Conservation (phyloP, 2,888 invertebrate genomes). For the Trichopoda pennipes region DNA sequence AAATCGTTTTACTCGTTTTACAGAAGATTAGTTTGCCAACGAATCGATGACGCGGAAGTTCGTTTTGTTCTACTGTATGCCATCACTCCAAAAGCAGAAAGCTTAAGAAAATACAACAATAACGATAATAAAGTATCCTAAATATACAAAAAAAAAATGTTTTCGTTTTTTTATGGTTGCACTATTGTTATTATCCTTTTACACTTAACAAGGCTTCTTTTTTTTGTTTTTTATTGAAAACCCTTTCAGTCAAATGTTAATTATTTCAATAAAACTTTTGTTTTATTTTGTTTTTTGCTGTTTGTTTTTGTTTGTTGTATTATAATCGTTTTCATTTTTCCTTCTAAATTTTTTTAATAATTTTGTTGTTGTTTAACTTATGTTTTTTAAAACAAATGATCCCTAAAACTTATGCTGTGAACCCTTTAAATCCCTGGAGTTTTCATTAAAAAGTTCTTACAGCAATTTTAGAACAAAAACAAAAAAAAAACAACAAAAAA, state of each 20-base stretch:
- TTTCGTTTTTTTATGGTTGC: background rate
- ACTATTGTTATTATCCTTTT: background rate
- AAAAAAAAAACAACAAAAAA: background rate
- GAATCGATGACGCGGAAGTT: too few relatives aligned
- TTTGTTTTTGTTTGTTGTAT: background rate
- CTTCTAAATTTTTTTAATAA: background rate
- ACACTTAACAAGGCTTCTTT: background rate
- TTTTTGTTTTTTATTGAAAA: background rate
- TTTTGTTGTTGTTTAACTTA: conserved; percentile 21
- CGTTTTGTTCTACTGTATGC: too few relatives aligned
- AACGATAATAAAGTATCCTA: background rate
- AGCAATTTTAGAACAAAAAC: conserved; percentile 5
- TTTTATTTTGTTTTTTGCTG: too few relatives aligned
- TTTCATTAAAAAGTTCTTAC: conserved; percentile 14
- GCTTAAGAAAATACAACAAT: background rate
- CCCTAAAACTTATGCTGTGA: conserved; percentile 25
- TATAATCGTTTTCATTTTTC: background rate
- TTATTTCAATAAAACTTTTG: background rate
- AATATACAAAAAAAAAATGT: background rate
- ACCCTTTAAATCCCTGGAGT: conserved; percentile 39
- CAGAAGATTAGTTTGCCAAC: too few relatives aligned
- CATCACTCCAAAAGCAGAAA: too few relatives aligned
- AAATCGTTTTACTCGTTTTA: too few relatives aligned
- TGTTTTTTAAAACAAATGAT: conserved; percentile 40
- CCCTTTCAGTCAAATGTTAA: background rate